Conservation (phyloP, 2,888 invertebrate species). For the Orthosia incerta region DNA sequence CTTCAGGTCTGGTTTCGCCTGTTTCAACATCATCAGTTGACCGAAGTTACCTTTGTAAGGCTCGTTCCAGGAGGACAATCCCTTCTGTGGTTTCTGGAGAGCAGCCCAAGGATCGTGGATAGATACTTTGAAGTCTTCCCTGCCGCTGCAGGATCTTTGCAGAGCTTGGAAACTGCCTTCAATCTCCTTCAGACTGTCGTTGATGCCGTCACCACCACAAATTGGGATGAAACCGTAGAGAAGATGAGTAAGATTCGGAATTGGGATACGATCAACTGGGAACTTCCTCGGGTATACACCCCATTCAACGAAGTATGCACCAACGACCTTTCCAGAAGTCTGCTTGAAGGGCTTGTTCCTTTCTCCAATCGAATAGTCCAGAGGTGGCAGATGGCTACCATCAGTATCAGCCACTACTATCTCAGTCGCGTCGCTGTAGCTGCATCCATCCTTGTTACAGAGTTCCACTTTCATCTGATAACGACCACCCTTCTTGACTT, state of each 20-base stretch:
- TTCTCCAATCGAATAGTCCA: slow-evolving; percentile 83
- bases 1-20: slow-evolving; percentile 86
- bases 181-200: slow-evolving; percentile 89
- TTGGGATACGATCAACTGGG: slow-evolving; percentile 85
- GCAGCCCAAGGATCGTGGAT: slow-evolving; percentile 90
- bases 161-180: slow-evolving; percentile 89
- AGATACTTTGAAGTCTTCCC: slow-evolving; percentile 88
- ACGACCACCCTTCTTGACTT: slow-evolving; percentile 86
- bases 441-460: slow-evolving; percentile 86
- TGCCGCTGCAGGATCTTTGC: slow-evolving; percentile 87
- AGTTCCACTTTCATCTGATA: slow-evolving; percentile 87
- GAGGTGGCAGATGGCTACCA: slow-evolving; percentile 87
- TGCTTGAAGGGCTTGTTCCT: slow-evolving; percentile 88
- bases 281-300: slow-evolving; percentile 88
- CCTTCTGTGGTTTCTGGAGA: slow-evolving; percentile 88
- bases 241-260: slow-evolving; percentile 87
- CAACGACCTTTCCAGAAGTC: slow-evolving; percentile 87
- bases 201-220: slow-evolving; percentile 88
- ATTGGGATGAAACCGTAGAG: slow-evolving; percentile 88
- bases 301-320: slow-evolving; percentile 89
- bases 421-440: slow-evolving; percentile 83
- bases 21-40: slow-evolving; percentile 88
- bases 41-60: slow-evolving; percentile 89
- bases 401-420: slow-evolving; percentile 88
- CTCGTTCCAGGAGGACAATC: slow-evolving; percentile 87